Percentiles rank a stretch among this genome's conserved stretches.
These are phyloP conservation scores for Tiliacea citrago DNA, from an alignment of 2,888 invertebrate genomes.

Conservation along the genomic window DNA sequence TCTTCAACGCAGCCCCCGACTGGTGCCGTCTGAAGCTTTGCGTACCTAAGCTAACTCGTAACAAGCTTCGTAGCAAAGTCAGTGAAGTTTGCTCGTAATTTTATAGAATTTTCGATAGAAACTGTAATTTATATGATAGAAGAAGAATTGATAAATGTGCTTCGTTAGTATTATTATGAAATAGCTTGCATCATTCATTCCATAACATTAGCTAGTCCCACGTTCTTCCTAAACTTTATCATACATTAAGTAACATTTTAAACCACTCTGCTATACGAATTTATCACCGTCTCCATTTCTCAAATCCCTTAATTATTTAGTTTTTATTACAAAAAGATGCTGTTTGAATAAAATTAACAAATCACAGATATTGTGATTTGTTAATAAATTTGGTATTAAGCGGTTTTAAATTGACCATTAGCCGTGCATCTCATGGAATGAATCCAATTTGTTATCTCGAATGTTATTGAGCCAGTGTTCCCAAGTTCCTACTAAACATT, in stretches of 20 bases:
- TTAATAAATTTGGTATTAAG: conserved; percentile 49
- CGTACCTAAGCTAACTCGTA: background rate
- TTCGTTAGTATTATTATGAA: conserved; percentile 15
- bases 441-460: conserved; percentile 36
- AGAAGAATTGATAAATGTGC: background rate
- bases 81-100: background rate
- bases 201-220: conserved; percentile 26
- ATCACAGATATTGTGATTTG: conserved; percentile 17
- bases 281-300: conserved; percentile 37
- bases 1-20: too few species aligned
- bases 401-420: conserved; percentile 58
- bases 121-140: background rate
- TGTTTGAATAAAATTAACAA: conserved; percentile 41
- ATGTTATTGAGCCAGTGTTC: conserved; percentile 27
- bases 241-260: conserved; percentile 18
- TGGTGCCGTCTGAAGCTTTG: background rate
- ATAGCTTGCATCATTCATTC: conserved; percentile 13
- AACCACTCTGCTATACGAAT: conserved; percentile 29
- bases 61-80: too few species aligned
- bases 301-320: conserved; percentile 23
- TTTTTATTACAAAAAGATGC: conserved; percentile 14
- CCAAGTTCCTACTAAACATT: conserved; percentile 13
- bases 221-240: conserved; percentile 33
- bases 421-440: conserved; percentile 20
- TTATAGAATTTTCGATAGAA: background rate